These are phyloP conservation scores for Drosophila pandora DNA, from an alignment of 1,140 invertebrate species.

Conservation along the genomic window DNA sequence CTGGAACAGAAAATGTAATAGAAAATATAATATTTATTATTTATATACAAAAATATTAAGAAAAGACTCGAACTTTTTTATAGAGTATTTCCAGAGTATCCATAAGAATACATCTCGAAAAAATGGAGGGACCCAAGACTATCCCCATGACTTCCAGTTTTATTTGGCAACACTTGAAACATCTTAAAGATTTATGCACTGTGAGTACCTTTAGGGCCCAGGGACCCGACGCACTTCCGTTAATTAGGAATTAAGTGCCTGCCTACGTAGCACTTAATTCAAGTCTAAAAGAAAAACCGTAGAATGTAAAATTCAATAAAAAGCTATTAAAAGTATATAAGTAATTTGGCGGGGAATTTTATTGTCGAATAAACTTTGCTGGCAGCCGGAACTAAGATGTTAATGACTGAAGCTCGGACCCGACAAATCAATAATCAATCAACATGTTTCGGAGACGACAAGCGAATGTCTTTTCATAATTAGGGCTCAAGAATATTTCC, in stretches of 20 bases:
- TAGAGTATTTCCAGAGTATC: not conserved
- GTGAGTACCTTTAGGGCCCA: slow-evolving; percentile 16
- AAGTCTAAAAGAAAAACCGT: slow-evolving; percentile 3
- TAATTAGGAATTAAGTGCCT: slow-evolving; percentile 62
- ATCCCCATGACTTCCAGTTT: slow-evolving; percentile 14
- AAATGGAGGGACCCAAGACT: not conserved
- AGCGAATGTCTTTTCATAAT: slow-evolving; percentile 17
- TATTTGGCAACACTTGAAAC: slow-evolving; percentile 65
- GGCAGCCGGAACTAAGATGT: slow-evolving; percentile 26
- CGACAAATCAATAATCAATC: slow-evolving; percentile 26
- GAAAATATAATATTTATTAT: no score
- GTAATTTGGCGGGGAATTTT: slow-evolving; percentile 21
- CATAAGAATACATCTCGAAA: no score
- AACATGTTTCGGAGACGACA: slow-evolving; percentile 26
- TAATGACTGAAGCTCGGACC: slow-evolving; percentile 10
- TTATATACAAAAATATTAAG: no score
- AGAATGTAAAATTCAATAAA: slow-evolving; percentile 28
- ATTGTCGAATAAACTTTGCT: slow-evolving; percentile 19
- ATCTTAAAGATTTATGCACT: slow-evolving; percentile 67
- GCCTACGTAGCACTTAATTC: slow-evolving; percentile 49
- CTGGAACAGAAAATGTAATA: no score
- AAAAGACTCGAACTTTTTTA: not conserved
- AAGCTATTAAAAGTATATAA: slow-evolving; percentile 32
- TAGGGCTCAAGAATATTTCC: slow-evolving; percentile 5
- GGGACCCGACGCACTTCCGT: slow-evolving; percentile 47